These are phyloP conservation scores for Lepisosteus osseus DNA, from an alignment of 2,113 vertebrate genomes.

Conservation along the genomic window DNA sequence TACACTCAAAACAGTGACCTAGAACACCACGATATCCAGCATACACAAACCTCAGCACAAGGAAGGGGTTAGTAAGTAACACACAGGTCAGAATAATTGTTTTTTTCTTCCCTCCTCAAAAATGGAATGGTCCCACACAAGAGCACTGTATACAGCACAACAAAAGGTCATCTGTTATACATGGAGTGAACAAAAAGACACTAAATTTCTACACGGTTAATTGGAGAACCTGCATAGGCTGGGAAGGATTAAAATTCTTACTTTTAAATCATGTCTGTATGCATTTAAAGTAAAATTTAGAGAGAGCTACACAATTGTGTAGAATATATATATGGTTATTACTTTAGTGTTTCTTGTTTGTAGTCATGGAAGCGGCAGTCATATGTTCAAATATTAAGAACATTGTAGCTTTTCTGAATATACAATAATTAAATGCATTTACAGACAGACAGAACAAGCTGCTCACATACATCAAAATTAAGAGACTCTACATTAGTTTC, in stretches of 20 bases:
- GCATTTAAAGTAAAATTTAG: slow-evolving; percentile 72
- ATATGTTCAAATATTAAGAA: slow-evolving; percentile 75
- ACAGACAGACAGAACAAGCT: slow-evolving; percentile 85
- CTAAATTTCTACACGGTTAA: slow-evolving; percentile 79
- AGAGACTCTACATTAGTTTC: slow-evolving; percentile 84
- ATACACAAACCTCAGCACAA: slow-evolving; percentile 86
- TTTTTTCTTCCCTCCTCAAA: slow-evolving; percentile 62
- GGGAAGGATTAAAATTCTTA: slow-evolving; percentile 61
- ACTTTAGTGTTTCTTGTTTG: slow-evolving; percentile 83
- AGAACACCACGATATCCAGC: slow-evolving; percentile 98
- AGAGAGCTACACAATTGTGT: slow-evolving; percentile 80
- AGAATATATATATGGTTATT: slow-evolving; percentile 72
- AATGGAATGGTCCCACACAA: slow-evolving; percentile 86
- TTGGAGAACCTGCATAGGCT: slow-evolving; percentile 82
- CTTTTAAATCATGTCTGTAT: slow-evolving; percentile 72
- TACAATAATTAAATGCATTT: slow-evolving; percentile 90
- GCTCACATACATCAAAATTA: slow-evolving; percentile 89
- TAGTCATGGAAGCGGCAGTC: slow-evolving; percentile 72
- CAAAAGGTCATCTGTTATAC: slow-evolving; percentile 76
- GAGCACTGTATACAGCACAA: slow-evolving; percentile 87
- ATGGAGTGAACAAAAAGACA: slow-evolving; percentile 80
- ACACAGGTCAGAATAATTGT: slow-evolving; percentile 76
- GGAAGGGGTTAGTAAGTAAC: slow-evolving; percentile 79
- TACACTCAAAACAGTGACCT: slow-evolving; percentile 88
- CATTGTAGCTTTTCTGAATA: slow-evolving; percentile 78